Percentiles rank a stretch among this genome's conserved stretches.
Conservation (phyloP, 1,140 invertebrate genomes). For the Sesamia nonagrioides region DNA sequence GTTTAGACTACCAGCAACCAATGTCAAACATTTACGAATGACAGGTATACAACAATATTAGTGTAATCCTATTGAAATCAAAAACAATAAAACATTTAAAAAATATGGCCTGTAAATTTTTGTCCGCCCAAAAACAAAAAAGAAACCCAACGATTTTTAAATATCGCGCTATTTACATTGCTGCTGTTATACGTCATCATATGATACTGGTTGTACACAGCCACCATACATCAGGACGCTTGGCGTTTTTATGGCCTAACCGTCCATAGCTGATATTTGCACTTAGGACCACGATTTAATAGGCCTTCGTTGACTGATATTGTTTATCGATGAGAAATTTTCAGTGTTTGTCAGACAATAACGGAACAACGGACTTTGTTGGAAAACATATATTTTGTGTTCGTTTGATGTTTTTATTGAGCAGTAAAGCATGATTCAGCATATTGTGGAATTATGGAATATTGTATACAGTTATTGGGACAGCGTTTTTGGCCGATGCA, state of each 20-base stretch:
- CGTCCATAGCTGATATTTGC: constrained; percentile 39
- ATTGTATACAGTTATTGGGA: constrained; percentile 5
- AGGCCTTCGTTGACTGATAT: constrained; percentile 29
- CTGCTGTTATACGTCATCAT: constrained; percentile 17
- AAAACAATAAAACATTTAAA: constrained; percentile 5
- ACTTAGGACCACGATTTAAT: constrained; percentile 41
- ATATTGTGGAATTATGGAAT: constrained; percentile 1
- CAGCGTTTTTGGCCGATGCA: too few species aligned
- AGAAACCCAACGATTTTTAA: constrained; percentile 22
- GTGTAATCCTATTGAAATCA: constrained; percentile 2
- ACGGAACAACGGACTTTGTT: constrained; percentile 26
- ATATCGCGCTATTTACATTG: constrained; percentile 40
- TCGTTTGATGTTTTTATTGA: constrained; percentile 24
- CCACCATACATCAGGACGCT: constrained; percentile 16
- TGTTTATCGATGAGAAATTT: constrained; percentile 42
- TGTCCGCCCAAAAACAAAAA: constrained; percentile 31
- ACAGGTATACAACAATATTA: neutral
- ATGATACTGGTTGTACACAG: constrained; percentile 21
- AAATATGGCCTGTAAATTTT: constrained; percentile 18
- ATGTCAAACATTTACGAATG: too few species aligned
- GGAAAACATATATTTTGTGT: constrained; percentile 15
- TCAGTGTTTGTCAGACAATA: constrained; percentile 40
- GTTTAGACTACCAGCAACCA: too few species aligned
- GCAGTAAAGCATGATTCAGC: constrained; percentile 13
- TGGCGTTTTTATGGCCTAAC: constrained; percentile 45